Evolutionary conservation across 2,113 vertebrate species (phyloP).

Genomic region (Mus spicilegus): DNA sequence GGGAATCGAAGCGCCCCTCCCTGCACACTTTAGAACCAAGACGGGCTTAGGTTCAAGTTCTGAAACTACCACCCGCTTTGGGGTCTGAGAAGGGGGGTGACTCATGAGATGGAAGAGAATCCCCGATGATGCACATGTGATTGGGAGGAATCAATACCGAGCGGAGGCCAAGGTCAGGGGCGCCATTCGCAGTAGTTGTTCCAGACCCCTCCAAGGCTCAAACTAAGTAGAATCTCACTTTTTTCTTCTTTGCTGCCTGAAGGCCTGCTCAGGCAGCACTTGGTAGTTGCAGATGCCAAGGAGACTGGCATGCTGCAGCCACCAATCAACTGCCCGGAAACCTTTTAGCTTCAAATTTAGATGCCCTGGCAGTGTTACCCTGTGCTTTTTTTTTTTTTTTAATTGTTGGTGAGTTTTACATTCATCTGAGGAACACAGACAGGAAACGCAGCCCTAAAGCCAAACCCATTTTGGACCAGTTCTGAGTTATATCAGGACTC

Average conservation of each 20-base stretch:
- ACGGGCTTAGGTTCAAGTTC: background rate
- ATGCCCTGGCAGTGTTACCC: background rate
- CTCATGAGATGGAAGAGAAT: background rate
- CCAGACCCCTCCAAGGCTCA: background rate
- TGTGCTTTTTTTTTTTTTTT: background rate
- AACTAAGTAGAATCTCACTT: background rate
- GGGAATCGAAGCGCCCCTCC: background rate
- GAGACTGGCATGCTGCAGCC: background rate
- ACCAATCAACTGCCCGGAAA: background rate
- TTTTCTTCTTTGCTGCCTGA: background rate
- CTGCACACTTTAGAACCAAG: no score
- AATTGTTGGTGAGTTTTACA: background rate
- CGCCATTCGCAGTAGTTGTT: background rate
- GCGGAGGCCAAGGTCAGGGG: background rate
- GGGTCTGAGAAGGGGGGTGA: background rate
- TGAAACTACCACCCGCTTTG: background rate
- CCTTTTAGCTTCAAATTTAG: background rate
- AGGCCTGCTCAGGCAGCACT: background rate
- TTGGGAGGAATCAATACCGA: background rate
- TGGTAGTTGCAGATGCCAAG: background rate
- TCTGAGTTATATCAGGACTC: background rate
- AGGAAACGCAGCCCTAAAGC: background rate
- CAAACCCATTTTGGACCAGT: background rate
- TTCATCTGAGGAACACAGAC: constrained; percentile 15
- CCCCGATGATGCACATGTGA: background rate